These are phyloP conservation scores for Tiphia femorata DNA, from an alignment of 2,888 invertebrate species.

Conservation along the genomic window DNA sequence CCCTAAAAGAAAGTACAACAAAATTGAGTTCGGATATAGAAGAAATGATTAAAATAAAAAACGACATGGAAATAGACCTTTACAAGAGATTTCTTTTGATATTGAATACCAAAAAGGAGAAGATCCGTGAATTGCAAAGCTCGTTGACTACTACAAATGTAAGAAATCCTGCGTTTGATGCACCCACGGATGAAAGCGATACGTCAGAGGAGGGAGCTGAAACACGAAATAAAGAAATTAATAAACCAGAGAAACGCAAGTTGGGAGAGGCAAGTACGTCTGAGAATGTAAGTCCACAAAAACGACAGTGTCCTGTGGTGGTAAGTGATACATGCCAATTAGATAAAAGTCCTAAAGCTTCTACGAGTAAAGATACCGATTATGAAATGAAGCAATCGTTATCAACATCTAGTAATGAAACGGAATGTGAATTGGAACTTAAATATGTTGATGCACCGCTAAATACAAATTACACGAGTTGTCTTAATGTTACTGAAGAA, in stretches of 20 bases:
- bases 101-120: conserved; percentile 54
- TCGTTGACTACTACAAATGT: conserved; percentile 12
- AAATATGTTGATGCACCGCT: not conserved
- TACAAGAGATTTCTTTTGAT: conserved; percentile 48
- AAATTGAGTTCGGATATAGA: conserved; percentile 32
- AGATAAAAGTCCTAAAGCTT: conserved; percentile 11
- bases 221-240: not conserved
- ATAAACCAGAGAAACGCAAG: not conserved
- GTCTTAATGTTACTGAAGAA: conserved; percentile 19
- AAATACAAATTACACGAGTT: too few species aligned
- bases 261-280: not conserved
- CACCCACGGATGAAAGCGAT: conserved; percentile 42
- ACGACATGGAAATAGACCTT: conserved; percentile 42
- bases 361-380: conserved; percentile 11
- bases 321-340: not conserved
- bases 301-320: not conserved
- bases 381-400: not conserved
- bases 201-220: conserved; percentile 17
- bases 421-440: conserved; percentile 3
- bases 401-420: not conserved
- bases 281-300: not conserved
- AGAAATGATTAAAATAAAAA: conserved; percentile 40
- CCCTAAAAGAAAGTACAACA: conserved; percentile 14
- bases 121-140: conserved; percentile 41
- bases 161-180: conserved; percentile 28